phyloP scores from a whole-genome alignment of 2,113 vertebrate genomes.

The human region GRCh38 chr18:66450001-66450500 shows the following conservation, averaged over 20 bases:
- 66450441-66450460: neutral
- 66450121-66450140: too few relatives aligned
- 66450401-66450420: neutral
- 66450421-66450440: neutral
- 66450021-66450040: neutral
- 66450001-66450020: neutral
- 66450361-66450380: neutral
- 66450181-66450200: neutral
- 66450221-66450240: too few relatives aligned
- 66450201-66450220: neutral
- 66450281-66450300: neutral
- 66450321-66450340: neutral
- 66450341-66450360: neutral
- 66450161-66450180: neutral
- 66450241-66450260: neutral
- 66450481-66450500: neutral
- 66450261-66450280: neutral
- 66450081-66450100: neutral
- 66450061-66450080: too few relatives aligned
- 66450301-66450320: neutral
- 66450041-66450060: neutral
- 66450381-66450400: neutral
- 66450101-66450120: neutral
- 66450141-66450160: neutral
- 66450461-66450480: neutral